Base-by-base conservation (phyloP, 2,888 invertebrate genomes). In the Candidula unifasciata region DNA sequence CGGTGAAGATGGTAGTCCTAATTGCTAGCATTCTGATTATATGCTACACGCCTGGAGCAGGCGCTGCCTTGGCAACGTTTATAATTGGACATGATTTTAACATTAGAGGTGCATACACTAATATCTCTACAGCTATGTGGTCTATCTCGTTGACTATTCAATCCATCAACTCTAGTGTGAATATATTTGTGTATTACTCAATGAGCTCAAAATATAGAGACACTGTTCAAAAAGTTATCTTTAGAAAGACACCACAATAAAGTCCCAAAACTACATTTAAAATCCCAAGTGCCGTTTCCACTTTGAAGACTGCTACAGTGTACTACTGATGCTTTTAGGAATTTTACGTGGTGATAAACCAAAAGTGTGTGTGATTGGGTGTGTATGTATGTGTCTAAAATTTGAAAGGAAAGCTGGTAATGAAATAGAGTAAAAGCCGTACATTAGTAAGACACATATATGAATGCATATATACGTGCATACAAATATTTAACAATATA, bases 171-270 rank as follows among this genome's bases (percentile, higher is more conserved):
- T 73, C 73, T 5, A 73, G 73, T n/a, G 73, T 73, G 18, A 73
- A 73, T 73, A 73, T 73, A 24, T 21, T 73, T 37, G 18, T 73
- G 3, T 73, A 73, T 44, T 73, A 73, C 73, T 33, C 18, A 16
- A 73, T 73, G 73, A 73, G 73, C 37, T 73, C 73, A 8, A 73
- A 73, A 37, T 73, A 37, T 24, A 6, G 37, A 73, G 21, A 37
- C 8, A 73, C 73, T 33, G 30, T 73, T 5, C 18, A 37, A 21
- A 35, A 18, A 18, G 3, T 73, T 33, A 37, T 73, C 27, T 1
- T 24, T 5, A 73, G 44, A 24, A 13, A 13, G 6, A 44, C 6
- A 44, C 13, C 8, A 10, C 44, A 44, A 44, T 44, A 44, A 44
- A 44, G 13, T 1, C 6, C 13, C 6, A 6, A 44, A 44, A 44